Conservation (phyloP, 2,797 vertebrate species). For the Poecilia picta region DNA sequence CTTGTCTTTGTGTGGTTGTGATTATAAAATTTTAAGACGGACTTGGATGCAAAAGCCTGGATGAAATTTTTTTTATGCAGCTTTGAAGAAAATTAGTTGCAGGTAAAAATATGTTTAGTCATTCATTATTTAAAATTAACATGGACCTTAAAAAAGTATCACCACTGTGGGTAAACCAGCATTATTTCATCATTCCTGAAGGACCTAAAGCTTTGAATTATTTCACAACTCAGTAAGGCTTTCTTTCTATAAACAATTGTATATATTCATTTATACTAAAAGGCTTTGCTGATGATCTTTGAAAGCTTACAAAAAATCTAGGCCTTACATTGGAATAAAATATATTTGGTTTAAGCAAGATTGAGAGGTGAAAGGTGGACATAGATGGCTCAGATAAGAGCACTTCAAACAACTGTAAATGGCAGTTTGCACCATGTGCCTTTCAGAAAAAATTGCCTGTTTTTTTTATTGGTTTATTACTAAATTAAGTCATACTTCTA, state of each 20-base stretch:
- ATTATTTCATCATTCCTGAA: constrained; percentile 47
- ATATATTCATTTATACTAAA: constrained; percentile 35
- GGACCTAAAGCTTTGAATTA: constrained; percentile 43
- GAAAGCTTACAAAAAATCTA: constrained; percentile 38
- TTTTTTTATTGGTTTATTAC: constrained; percentile 50
- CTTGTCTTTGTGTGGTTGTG: constrained; percentile 36
- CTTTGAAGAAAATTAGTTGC: constrained; percentile 29
- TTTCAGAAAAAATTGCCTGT: constrained; percentile 67
- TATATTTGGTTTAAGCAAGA: constrained; percentile 32
- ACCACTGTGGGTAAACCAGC: constrained; percentile 63
- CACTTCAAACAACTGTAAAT: constrained; percentile 61
- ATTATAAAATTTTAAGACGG: constrained; percentile 31
- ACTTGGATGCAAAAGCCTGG: constrained; percentile 47
- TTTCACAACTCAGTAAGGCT: constrained; percentile 24
- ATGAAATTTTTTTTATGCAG: constrained; percentile 21
- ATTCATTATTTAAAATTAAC: constrained; percentile 36
- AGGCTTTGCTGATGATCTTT: constrained; percentile 47
- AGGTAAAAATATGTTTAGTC: constrained; percentile 28
- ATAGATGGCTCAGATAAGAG: constrained; percentile 39
- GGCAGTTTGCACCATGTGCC: constrained; percentile 79
- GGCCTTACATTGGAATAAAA: constrained; percentile 54
- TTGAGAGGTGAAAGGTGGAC: constrained; percentile 35
- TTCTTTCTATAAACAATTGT: constrained; percentile 34
- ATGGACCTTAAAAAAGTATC: constrained; percentile 32
- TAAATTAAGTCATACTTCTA: constrained; percentile 58